Percentiles rank a stretch among this genome's conserved stretches.
phyloP scores from a whole-genome alignment of 2,113 vertebrate genomes.

The Vicugna pacos region DNA sequence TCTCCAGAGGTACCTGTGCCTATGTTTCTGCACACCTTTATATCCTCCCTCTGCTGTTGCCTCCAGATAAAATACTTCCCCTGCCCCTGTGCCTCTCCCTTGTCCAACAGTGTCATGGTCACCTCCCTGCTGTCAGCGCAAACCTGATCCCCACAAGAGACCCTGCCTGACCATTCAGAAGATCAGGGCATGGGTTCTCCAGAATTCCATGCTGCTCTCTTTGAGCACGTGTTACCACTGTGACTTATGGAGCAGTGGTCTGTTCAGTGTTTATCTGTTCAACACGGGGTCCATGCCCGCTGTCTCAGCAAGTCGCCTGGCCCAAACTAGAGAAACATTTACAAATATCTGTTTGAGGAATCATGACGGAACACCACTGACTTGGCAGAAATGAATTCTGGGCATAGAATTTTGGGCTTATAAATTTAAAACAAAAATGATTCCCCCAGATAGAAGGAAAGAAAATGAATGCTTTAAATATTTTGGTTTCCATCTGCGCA shows the following conservation, averaged over 20 bases:
- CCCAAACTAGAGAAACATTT: background rate
- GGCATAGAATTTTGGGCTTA: background rate
- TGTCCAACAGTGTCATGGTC: background rate
- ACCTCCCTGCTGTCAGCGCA: background rate
- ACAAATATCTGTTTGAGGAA: background rate
- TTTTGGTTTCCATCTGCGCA: background rate
- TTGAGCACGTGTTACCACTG: background rate
- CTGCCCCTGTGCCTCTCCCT: background rate
- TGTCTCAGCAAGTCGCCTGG: background rate
- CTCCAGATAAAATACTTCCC: too few species aligned
- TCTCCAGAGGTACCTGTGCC: background rate
- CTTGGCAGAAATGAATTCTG: background rate
- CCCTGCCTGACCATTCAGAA: too few species aligned
- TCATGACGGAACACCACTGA: background rate
- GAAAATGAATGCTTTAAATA: slow-evolving; percentile 37
- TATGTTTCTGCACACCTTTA: background rate
- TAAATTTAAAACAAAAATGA: background rate
- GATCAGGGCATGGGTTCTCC: too few species aligned
- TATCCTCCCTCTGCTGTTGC: background rate
- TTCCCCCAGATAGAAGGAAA: background rate
- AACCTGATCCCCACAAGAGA: background rate
- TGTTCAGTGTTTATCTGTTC: background rate
- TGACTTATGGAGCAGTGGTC: background rate
- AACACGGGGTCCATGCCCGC: background rate
- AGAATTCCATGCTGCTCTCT: background rate